Evolutionary conservation across 1,140 invertebrate species (phyloP), one percentile per base, ranked within the genome.

Genomic region (Papilio polytes): DNA sequence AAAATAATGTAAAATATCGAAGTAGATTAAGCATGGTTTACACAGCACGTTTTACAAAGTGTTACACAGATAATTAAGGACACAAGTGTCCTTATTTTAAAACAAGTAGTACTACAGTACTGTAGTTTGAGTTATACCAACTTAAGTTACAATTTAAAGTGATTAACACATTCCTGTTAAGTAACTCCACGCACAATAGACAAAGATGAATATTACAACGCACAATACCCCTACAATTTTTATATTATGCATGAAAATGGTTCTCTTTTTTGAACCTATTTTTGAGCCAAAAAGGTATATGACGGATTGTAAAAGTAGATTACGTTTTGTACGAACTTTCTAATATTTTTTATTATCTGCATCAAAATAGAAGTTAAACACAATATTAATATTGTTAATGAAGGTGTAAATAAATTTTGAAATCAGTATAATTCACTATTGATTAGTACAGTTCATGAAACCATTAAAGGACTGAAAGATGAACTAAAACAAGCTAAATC

Each of bases 21-120:
- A 66, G 63, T 66, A 66, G 63, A 12, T 31, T 66, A 66, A 66
- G 63, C 63, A 66, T 66, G 63, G 63, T 66, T 66, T 66, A 31
- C 63, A 66, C 63, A 31, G 63, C 63, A 66, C 63, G 63, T 66
- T 31, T 31, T 26, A 18, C 18, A 36, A 66, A 66, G 22, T 13
- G 26, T 26, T 66, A 66, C 63, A 66, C 63, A 15, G 63, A 12
- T 66, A 63, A 13, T 63, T 36, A 31, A 13, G 13, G 63, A 36
- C 15, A 66, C 9, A 66, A 26, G 22, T 66, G 9, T 66, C 13
- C 63, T 18, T 66, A 66, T 13, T 63, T 20, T 63, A 63, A 63
- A 26, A 63, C n/a, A 66, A 31, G 63, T 66, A 66, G 63, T 53
- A 53, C 51, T 53, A 18, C 18, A 56, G 63, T 63, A 22, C 10